phyloP scores from a whole-genome alignment of 2,113 vertebrate species.

The Phyllostomus discolor region DNA sequence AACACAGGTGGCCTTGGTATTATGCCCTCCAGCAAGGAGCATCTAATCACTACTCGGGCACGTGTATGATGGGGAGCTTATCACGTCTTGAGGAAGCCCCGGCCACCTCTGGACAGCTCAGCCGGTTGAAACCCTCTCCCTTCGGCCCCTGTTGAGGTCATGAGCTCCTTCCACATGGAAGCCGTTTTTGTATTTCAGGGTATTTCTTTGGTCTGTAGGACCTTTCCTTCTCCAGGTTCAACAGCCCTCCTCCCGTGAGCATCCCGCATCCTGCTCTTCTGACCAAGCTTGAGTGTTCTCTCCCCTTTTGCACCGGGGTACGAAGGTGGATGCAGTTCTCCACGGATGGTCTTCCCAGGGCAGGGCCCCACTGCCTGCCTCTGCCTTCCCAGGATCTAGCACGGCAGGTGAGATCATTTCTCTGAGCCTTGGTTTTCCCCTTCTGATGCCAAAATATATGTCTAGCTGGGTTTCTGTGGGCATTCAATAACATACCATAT shows the following conservation, averaged over 20 bases:
- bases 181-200: neutral
- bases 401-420: neutral
- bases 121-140: neutral
- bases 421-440: neutral
- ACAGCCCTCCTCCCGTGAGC: neutral
- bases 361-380: neutral
- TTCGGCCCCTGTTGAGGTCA: accelerated
- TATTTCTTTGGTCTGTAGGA: neutral
- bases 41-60: neutral
- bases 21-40: neutral
- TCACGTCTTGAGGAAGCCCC: accelerated
- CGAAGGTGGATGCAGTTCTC: neutral
- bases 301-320: neutral
- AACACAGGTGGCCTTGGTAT: neutral
- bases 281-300: neutral
- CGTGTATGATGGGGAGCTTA: neutral
- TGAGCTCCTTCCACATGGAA: accelerated
- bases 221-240: neutral
- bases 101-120: neutral
- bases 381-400: neutral
- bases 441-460: neutral
- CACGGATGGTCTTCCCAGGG: neutral
- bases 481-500: neutral
- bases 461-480: neutral
- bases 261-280: neutral